phyloP scores from a whole-genome alignment of 2,797 vertebrate genomes.

The Avahi laniger region DNA sequence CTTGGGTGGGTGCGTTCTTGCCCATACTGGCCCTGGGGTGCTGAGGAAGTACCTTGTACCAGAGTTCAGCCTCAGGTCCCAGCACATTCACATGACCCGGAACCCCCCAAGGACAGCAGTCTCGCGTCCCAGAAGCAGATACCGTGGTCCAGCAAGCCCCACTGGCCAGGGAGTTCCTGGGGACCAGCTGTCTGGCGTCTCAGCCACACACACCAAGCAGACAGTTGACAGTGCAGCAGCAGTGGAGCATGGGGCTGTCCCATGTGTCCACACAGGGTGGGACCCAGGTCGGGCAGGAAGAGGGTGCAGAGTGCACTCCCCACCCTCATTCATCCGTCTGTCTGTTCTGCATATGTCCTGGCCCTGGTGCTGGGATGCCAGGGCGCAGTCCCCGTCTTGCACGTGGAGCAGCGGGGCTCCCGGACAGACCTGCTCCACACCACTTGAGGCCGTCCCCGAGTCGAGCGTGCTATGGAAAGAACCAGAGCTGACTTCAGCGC shows the following conservation, averaged over 20 bases:
- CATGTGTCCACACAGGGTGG: not conserved
- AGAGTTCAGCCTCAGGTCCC: not conserved
- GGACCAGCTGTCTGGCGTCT: not conserved
- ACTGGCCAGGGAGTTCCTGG: not conserved
- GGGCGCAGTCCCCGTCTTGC: not conserved
- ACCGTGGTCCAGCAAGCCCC: not conserved
- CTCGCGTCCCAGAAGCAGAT: not conserved
- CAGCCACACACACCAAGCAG: not conserved
- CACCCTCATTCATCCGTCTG: too few species aligned
- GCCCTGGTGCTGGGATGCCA: rapidly evolving
- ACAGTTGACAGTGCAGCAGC: not conserved
- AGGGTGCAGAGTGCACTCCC: not conserved
- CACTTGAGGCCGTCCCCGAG: not conserved
- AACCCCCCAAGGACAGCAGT: rapidly evolving
- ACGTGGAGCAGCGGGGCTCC: too few species aligned
- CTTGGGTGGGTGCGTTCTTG: not conserved
- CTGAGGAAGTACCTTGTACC: not conserved
- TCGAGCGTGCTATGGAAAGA: not conserved
- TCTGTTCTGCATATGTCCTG: rapidly evolving
- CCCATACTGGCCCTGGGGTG: not conserved
- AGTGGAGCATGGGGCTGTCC: not conserved
- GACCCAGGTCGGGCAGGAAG: not conserved
- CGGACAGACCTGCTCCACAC: rapidly evolving
- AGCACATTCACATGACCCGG: not conserved
- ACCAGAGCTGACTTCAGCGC: rapidly evolving